Base-by-base conservation (phyloP, 2,797 vertebrate genomes). In the Falco peregrinus region DNA sequence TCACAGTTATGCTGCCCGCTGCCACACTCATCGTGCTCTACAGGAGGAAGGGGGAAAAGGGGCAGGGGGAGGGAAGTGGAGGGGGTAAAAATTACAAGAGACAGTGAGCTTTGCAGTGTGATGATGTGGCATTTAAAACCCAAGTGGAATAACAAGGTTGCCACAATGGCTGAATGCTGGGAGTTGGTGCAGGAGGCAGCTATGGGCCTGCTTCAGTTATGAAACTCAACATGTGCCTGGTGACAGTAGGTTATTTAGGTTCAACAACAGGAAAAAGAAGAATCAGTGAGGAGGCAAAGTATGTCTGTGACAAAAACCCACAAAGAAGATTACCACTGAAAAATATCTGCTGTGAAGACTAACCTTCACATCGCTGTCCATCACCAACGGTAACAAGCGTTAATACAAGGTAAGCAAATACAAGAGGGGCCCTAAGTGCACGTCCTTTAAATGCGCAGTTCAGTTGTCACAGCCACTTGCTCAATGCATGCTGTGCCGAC, bases 21-120 rank as follows among this genome's bases (percentile, higher is more conserved):
- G 93, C 98, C 98, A 65, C 99, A 99, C 90, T 99, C 99, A 25
- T 99, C 99, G 0, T 98, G 99, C 93, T 99, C 99, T 99, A 71
- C 57, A 48, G 35, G 31, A 25, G 3, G 5, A 5, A 0, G 1
- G 5, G 1, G 2, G 1, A 10, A 18, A 26, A 18, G 60, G 24
- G 59, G 35, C 25, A 10, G 39, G 39, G 11, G 39, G 39, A 37
- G 33, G 71, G 43, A 18, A 17, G 43, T 17, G 43, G 43, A 41
- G 41, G 43, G 43, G 43, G 43, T 45, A 45, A 8, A 11, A 1
- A 13, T 71, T 79, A 84, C n/a, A 54, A 83, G 54, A 92, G 14
- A 71, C 4, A 35, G 59, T 8, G 14, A 89, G 6, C 4, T 92
- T 51, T 74, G 41, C 88, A 51, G 50, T 1, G 67, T 70, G 41